phyloP scores from a whole-genome alignment of 2,113 vertebrate species.

The Dipodomys merriami region DNA sequence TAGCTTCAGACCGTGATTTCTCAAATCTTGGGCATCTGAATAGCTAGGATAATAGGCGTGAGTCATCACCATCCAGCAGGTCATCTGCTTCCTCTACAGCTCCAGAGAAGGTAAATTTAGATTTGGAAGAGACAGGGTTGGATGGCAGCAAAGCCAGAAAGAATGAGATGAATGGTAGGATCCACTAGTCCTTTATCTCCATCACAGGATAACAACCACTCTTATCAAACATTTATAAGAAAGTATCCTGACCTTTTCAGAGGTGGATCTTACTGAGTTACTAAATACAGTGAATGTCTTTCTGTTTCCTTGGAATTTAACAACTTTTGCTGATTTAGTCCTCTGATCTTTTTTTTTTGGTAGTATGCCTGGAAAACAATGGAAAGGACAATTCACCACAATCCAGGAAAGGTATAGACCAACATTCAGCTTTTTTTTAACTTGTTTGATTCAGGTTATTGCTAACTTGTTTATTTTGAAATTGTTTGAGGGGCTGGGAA shows the following conservation, averaged over 20 bases:
- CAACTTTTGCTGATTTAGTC: conserved; percentile 61
- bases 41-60: too few species aligned
- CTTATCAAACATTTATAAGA: neutral
- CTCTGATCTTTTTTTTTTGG: conserved; percentile 55
- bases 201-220: neutral
- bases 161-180: neutral
- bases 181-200: neutral
- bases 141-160: neutral
- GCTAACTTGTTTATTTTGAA: neutral
- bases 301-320: conserved; percentile 65
- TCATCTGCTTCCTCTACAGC: neutral
- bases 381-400: conserved; percentile 90
- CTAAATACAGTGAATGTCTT: conserved; percentile 28
- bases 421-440: conserved; percentile 48
- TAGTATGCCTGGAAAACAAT: conserved; percentile 90
- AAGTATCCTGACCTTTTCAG: neutral
- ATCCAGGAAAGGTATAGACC: conserved; percentile 88
- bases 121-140: neutral
- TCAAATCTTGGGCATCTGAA: too few species aligned
- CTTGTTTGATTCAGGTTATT: conserved; percentile 5
- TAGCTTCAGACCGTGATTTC: too few species aligned
- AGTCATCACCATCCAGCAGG: too few species aligned
- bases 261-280: conserved; percentile 39
- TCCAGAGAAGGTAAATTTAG: conserved; percentile 9
- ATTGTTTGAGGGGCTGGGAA: too few species aligned